Base-by-base conservation (phyloP, 1,140 invertebrate species). In the Drosophila repleta region DNA sequence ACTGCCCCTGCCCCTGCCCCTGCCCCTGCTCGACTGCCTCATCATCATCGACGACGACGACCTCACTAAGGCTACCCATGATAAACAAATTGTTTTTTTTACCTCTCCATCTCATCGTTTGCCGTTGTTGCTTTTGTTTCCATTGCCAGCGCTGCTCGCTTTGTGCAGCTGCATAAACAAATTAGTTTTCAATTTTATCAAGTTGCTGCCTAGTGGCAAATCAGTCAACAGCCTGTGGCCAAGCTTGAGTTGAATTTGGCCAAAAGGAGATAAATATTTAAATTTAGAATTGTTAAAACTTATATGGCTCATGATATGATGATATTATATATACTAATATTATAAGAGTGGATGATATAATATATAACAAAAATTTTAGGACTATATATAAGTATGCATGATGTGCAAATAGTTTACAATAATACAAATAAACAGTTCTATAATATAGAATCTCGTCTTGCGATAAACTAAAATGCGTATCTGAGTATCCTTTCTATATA, bases 81-180 rank as follows among this genome's bases (percentile, higher is more conserved):
- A 90, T 90, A 90, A 90, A 90, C 87, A 90, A 90, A 87, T 90
- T 90, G 87, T 78, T 85, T 65, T 68, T 68, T 55, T 67, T 65
- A 10, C 1, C 41, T 32, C 60, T 62, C 51, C 46, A 62, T 73
- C 57, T 29, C 43, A n/a, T 4, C 39, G 21, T 49, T 35, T 35
- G 32, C 11, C 11, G 10, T 35, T 35, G 32, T 4, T 29, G 62
- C n/a, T 10, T 15, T 82, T 85, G 82, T 88, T 87, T 79, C 76
- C 72, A 62, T 79, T 88, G 72, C 79, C 60, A 63, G 48, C 72
- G 79, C 62, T 87, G 83, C 79, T 87, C 79, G 75, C 74, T 88
- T 87, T 76, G 48, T 87, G 87, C 87, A 90, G 87, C 87, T 90
- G 87, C 87, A 75, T 90, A 90, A 90, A 90, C 87, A 90, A 90